Percentiles rank a stretch among this genome's conserved stretches.
Conservation (phyloP, 1,140 invertebrate species). For the Caerostris darwini region DNA sequence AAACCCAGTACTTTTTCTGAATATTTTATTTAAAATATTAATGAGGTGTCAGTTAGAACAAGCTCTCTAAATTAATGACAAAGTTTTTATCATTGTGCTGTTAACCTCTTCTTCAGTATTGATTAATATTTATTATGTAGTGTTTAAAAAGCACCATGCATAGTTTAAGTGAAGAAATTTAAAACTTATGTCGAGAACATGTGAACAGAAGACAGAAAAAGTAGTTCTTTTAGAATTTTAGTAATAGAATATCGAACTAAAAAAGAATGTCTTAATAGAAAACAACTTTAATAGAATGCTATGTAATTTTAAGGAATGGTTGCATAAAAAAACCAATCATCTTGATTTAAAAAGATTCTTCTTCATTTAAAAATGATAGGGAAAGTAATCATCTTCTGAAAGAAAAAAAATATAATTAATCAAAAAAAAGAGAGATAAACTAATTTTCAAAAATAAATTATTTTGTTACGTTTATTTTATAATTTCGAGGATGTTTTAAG, state of each 20-base stretch:
- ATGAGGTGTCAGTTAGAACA: constrained; percentile 45
- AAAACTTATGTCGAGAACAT: not conserved
- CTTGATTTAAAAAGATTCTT: no score
- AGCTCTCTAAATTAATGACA: constrained; percentile 35
- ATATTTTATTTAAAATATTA: constrained; percentile 31
- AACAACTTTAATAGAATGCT: no score
- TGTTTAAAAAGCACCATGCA: not conserved
- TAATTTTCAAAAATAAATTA: no score
- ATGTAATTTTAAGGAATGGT: no score
- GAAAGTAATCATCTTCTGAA: no score
- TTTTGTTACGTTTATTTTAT: no score
- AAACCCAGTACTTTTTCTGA: constrained; percentile 23
- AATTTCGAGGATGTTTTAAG: no score
- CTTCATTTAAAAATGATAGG: no score
- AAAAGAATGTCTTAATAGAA: not conserved
- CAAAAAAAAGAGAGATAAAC: no score
- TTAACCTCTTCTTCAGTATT: constrained; percentile 1
- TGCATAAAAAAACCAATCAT: no score
- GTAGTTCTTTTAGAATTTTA: not conserved
- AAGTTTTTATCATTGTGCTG: not conserved
- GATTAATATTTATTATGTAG: constrained; percentile 12
- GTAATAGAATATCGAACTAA: not conserved
- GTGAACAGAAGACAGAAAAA: not conserved
- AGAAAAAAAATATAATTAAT: no score
- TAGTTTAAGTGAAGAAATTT: not conserved